Percentiles rank a stretch among this genome's conserved stretches.
These are phyloP conservation scores for Gastrophryne carolinensis DNA, from an alignment of 2,797 vertebrate species.

Conservation along the genomic window DNA sequence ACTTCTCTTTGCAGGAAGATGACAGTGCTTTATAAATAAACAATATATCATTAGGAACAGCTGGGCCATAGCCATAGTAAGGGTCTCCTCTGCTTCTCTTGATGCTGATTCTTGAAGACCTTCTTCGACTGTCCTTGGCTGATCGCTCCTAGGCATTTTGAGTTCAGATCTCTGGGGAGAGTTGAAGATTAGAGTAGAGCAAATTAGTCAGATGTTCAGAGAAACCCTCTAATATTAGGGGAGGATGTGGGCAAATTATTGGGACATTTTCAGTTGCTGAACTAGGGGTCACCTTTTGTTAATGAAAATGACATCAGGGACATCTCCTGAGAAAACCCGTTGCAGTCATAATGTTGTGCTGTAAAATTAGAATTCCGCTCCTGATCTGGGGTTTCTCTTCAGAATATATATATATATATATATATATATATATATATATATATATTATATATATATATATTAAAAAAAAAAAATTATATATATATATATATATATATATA, in stretches of 20 bases:
- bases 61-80: conserved; percentile 13
- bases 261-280: conserved; percentile 20
- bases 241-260: conserved; percentile 1
- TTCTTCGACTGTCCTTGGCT: conserved; percentile 24
- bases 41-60: background rate
- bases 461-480: too few species aligned
- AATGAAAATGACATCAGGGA: background rate
- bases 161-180: background rate
- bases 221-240: background rate
- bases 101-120: conserved; percentile 6
- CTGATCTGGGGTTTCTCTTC: too few species aligned
- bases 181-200: background rate
- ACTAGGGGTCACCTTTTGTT: conserved; percentile 10
- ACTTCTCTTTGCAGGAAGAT: too few species aligned
- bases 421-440: too few species aligned
- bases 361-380: too few species aligned
- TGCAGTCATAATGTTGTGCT: background rate
- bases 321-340: background rate
- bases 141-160: background rate
- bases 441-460: too few species aligned
- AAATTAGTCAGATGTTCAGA: conserved; percentile 5
- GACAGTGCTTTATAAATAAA: too few species aligned
- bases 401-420: too few species aligned
- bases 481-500: too few species aligned
- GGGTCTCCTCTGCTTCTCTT: background rate